A percentile compares a stretch with the other conserved stretches of the same genome.
phyloP scores from a whole-genome alignment of 2,113 vertebrate species.

The Peromyscus polionotus region DNA sequence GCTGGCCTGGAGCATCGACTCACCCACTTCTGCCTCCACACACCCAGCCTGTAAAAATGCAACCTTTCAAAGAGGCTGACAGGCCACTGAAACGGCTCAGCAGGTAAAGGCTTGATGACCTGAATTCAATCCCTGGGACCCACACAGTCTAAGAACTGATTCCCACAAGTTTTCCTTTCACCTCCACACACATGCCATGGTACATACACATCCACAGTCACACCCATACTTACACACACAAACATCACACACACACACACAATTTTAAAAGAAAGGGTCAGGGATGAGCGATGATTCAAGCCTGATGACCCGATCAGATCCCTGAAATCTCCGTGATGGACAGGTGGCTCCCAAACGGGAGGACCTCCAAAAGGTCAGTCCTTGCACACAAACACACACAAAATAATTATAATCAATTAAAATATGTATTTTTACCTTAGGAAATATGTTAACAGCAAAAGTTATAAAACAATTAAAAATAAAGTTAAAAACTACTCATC shows the following conservation, averaged over 20 bases:
- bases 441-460: slow-evolving; percentile 21
- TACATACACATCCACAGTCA: background rate
- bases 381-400: background rate
- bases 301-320: background rate
- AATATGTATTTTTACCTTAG: background rate
- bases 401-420: background rate
- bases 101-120: background rate
- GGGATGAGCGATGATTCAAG: background rate
- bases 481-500: slow-evolving; percentile 37
- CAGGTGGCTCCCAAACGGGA: background rate
- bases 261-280: background rate
- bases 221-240: background rate
- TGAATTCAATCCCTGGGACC: background rate
- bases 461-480: slow-evolving; percentile 46
- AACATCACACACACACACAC: background rate
- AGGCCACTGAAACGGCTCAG: background rate
- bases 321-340: background rate
- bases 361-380: background rate
- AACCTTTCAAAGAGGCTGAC: background rate
- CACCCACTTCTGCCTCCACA: background rate
- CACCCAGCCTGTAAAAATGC: background rate
- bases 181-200: background rate
- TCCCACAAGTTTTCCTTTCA: background rate
- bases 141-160: background rate
- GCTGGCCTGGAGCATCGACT: background rate